Base-by-base conservation (phyloP, 1,140 invertebrate species). In the Drosophila repleta region DNA sequence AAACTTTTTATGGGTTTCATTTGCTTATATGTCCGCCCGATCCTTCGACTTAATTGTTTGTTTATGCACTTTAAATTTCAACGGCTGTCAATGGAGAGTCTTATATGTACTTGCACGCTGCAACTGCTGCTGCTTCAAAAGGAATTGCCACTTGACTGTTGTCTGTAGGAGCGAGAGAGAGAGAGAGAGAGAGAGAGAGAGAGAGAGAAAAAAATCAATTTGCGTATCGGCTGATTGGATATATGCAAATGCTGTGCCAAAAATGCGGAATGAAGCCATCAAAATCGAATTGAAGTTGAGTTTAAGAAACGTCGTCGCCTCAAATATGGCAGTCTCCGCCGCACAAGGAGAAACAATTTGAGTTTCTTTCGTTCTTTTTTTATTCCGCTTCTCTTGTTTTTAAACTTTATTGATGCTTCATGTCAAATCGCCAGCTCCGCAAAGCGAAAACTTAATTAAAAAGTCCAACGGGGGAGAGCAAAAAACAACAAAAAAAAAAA, bases 381-480 rank as follows among this genome's bases (percentile, higher is more conserved):
- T 35, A 8, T 29, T n/a, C n/a, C n/a, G n/a, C 32, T 35, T 29
- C 32, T 11, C 32, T 11, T 35, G 32, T 35, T 74, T 57, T 82
- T 75, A 84, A 85, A 82, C 78, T 85, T 85, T 85, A 85, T 85
- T 85, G 82, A 78, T 78, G 75, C 75, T 78, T 78, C 56, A 78
- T 78, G 75, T 78, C 75, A 74, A 78, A 68, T 61, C 67, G 64
- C 20, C 56, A 43, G 70, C 39, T 61, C 21, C 45, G 62, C 62
- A 79, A 87, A 75, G 63, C 83, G 83, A 88, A 88, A 76, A 88
- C 82, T 78, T 87, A 87, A 87, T 87, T 87, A 88, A 87, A 88
- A 87, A 71, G 45, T 51, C 17, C 57, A 46, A 60, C 24, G 15
- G 32, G 26, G 11, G 32, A 17, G 7, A 37, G 58, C 15, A 45